Percentiles rank a stretch among this genome's conserved stretches.
Evolutionary conservation across 2,797 vertebrate species (phyloP).

Genomic region (Anguilla marmorata): DNA sequence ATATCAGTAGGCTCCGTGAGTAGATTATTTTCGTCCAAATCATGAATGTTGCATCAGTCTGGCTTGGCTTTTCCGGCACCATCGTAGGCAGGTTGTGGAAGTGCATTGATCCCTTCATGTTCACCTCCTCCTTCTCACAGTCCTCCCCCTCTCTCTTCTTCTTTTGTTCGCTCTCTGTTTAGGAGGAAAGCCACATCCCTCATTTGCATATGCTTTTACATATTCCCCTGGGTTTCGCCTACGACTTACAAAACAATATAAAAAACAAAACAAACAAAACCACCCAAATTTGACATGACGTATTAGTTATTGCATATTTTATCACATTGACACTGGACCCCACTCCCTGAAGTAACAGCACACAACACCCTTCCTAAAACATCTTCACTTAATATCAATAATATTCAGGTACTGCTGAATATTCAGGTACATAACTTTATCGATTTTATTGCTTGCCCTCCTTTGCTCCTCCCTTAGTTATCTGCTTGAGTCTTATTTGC

Average conservation of each 20-base stretch:
- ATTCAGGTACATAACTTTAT: not conserved
- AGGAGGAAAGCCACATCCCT: not conserved
- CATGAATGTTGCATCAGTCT: not conserved
- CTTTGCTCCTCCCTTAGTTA: not conserved
- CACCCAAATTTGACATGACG: not conserved
- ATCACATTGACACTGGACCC: not conserved
- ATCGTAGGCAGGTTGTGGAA: not conserved
- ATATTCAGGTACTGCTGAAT: not conserved
- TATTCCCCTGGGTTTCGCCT: not conserved
- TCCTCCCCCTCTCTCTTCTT: not conserved
- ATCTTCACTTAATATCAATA: not conserved
- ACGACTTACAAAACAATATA: not conserved
- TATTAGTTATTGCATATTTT: not conserved
- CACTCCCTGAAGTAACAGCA: not conserved
- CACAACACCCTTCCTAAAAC: not conserved
- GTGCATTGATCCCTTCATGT: not conserved
- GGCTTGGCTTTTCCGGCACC: not conserved
- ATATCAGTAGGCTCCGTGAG: not conserved
- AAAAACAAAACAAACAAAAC: not conserved
- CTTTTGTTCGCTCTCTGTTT: not conserved
- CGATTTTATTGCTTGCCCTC: not conserved
- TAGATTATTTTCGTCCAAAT: not conserved
- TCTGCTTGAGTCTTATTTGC: not conserved
- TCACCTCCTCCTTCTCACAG: not conserved
- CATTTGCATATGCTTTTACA: not conserved